A percentile compares a stretch with the other conserved stretches of the same genome.
These are phyloP conservation scores for Oreochromis niloticus DNA, from an alignment of 2,113 vertebrate genomes.

Conservation along the genomic window DNA sequence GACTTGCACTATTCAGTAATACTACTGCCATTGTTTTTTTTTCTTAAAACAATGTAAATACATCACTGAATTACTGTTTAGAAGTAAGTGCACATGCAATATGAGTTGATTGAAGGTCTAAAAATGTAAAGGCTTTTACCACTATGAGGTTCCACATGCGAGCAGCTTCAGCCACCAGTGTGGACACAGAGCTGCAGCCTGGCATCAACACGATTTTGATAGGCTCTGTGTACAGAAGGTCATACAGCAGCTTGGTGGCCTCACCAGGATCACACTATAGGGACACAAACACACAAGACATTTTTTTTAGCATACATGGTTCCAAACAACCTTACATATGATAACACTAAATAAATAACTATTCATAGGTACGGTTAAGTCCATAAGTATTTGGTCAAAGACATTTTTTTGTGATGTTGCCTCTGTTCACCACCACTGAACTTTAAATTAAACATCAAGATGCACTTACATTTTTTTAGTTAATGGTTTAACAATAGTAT, in stretches of 20 bases:
- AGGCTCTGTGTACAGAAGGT: constrained; percentile 89
- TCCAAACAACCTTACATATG: neutral
- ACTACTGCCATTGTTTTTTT: neutral
- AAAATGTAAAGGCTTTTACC: constrained; percentile 58
- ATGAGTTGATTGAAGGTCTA: neutral
- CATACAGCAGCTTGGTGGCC: constrained; percentile 88
- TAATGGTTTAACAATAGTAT: neutral
- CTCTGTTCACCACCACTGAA: neutral
- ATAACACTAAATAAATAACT: neutral
- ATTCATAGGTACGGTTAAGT: neutral
- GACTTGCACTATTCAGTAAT: neutral
- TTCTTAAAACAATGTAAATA: neutral
- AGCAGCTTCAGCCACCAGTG: constrained; percentile 86
- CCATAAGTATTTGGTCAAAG: neutral
- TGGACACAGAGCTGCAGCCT: constrained; percentile 88
- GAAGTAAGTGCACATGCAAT: neutral
- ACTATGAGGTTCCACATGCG: constrained; percentile 97
- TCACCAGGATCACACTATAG: constrained; percentile 87
- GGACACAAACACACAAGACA: neutral
- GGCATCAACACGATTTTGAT: constrained; percentile 93
- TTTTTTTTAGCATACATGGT: neutral
- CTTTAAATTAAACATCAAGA: neutral
- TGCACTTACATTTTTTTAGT: neutral
- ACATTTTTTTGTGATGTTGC: neutral
- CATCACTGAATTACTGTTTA: neutral